Percentiles rank a stretch among this genome's conserved stretches.
phyloP scores from a whole-genome alignment of 1,140 invertebrate genomes.

The Drosophila pachea region DNA sequence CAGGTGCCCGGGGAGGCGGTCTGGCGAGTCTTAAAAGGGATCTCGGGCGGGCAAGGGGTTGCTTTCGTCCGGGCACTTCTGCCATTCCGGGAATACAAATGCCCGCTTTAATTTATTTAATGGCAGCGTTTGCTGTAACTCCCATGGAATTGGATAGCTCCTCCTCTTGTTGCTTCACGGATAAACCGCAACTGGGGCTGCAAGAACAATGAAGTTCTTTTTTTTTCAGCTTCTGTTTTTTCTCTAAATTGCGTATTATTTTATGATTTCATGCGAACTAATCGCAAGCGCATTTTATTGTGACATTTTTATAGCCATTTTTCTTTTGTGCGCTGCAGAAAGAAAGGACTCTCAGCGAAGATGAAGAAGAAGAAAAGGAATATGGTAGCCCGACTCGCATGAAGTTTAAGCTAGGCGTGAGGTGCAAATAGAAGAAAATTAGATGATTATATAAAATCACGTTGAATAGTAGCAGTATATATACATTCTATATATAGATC shows the following conservation, averaged over 20 bases:
- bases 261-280: constrained; percentile 59
- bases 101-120: constrained; percentile 64
- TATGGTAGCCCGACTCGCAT: too few relatives aligned
- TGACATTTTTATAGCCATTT: constrained; percentile 12
- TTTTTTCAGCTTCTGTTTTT: constrained; percentile 37
- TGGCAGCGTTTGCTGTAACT: constrained; percentile 63
- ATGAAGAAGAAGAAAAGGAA: background rate
- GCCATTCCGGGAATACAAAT: constrained; percentile 59
- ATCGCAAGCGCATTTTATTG: constrained; percentile 52
- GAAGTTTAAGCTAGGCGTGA: too few relatives aligned
- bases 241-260: constrained; percentile 53
- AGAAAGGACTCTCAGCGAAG: background rate
- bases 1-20: constrained; percentile 29
- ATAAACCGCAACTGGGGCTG: constrained; percentile 54
- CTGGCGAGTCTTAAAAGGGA: constrained; percentile 9
- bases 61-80: constrained; percentile 46
- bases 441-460: too few relatives aligned
- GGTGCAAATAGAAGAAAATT: too few relatives aligned
- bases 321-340: background rate
- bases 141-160: constrained; percentile 53
- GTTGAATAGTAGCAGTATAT: too few relatives aligned
- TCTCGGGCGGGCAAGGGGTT: constrained; percentile 26
- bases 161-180: constrained; percentile 27
- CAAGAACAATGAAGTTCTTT: constrained; percentile 21
- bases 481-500: too few relatives aligned